Evolutionary conservation across 1,140 invertebrate species (phyloP).

Genomic region (Drepana arcuata): DNA sequence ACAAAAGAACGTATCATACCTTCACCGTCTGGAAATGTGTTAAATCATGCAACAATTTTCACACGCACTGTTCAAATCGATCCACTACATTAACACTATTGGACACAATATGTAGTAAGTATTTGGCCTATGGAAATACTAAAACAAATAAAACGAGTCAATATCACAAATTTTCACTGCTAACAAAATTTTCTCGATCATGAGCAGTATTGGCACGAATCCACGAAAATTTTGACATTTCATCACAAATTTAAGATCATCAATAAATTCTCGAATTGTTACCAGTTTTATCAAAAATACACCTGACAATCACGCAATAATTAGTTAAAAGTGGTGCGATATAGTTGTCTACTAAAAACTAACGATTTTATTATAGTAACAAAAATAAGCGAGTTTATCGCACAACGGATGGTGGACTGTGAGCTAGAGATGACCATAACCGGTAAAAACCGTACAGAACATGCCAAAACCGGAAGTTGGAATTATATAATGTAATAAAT

Average conservation of each 20-base stretch:
- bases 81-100: no score
- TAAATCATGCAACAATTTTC: slow-evolving; percentile 53
- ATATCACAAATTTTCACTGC: slow-evolving; percentile 4
- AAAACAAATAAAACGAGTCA: no score
- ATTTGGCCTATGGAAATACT: neutral
- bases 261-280: slow-evolving; percentile 10
- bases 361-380: no score
- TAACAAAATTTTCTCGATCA: no score
- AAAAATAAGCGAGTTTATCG: slow-evolving; percentile 24
- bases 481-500: no score
- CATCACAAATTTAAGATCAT: slow-evolving; percentile 37
- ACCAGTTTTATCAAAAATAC: no score
- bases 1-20: slow-evolving; percentile 51
- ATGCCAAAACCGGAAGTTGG: no score
- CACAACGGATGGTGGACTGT: slow-evolving; percentile 14
- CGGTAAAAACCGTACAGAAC: neutral
- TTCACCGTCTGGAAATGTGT: slow-evolving; percentile 42
- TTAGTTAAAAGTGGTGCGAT: no score
- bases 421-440: slow-evolving; percentile 6
- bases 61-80: slow-evolving; percentile 19
- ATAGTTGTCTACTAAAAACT: no score
- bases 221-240: slow-evolving; percentile 63
- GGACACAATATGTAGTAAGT: neutral
- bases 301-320: no score
- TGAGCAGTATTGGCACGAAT: slow-evolving; percentile 54